These are phyloP conservation scores for Dorcus hopei DNA, from an alignment of 2,888 invertebrate species.

Conservation along the genomic window DNA sequence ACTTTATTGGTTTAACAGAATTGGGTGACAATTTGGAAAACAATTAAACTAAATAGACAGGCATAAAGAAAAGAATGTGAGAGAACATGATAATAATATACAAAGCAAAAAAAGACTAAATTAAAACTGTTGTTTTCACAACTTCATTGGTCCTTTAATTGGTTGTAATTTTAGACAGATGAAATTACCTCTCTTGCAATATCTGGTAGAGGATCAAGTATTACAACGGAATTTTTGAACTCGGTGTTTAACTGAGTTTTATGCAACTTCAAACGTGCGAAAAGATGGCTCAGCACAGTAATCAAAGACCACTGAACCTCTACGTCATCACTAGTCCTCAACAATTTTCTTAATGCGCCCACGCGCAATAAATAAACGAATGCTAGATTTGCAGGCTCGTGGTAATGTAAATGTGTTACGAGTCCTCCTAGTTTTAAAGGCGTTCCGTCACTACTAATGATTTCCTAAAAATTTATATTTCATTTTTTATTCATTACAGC, in stretches of 20 bases:
- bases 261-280: conserved; percentile 6
- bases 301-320: conserved; percentile 13
- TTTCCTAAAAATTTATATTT: conserved; percentile 10
- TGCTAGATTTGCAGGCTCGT: conserved; percentile 23
- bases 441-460: conserved; percentile 14
- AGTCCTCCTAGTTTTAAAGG: conserved; percentile 18
- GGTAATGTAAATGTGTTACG: conserved; percentile 21
- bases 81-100: too few relatives aligned
- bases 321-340: conserved; percentile 7
- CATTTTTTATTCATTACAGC: too few relatives aligned
- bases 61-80: too few relatives aligned
- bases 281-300: conserved; percentile 11
- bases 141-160: not conserved
- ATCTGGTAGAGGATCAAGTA: conserved; percentile 12
- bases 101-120: too few relatives aligned
- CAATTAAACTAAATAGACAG: too few relatives aligned
- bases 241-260: not conserved
- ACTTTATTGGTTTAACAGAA: too few relatives aligned
- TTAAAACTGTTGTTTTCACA: too few relatives aligned
- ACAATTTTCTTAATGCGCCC: conserved; percentile 18
- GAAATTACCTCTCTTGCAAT: conserved; percentile 3
- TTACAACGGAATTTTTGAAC: conserved; percentile 10
- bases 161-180: not conserved
- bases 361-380: conserved; percentile 20
- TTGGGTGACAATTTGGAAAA: too few relatives aligned